A percentile compares a stretch with the other conserved stretches of the same genome.
These are phyloP conservation scores for Morpho helenor DNA, from an alignment of 2,888 invertebrate species.

Conservation along the genomic window DNA sequence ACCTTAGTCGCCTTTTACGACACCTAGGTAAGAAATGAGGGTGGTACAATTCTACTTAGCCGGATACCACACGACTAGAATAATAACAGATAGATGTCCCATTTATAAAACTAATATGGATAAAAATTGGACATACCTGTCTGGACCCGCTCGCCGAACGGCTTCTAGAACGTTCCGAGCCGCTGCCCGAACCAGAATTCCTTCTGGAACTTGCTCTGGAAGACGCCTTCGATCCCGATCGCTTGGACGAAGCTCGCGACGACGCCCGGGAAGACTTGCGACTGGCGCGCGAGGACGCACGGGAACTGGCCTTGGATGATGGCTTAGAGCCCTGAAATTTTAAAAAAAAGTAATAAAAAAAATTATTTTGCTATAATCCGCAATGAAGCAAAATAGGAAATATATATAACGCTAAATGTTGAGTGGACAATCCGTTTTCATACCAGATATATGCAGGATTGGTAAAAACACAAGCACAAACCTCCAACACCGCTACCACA, in stretches of 20 bases:
- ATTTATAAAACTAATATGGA: too few relatives aligned
- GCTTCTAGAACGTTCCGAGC: constrained; percentile 57
- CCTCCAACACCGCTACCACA: too few relatives aligned
- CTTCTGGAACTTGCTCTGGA: constrained; percentile 53
- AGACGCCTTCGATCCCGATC: constrained; percentile 53
- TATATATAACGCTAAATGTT: too few relatives aligned
- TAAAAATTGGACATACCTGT: constrained; percentile 38
- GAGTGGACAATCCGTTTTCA: too few relatives aligned
- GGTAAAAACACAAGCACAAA: too few relatives aligned
- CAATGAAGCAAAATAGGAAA: too few relatives aligned
- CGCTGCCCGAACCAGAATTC: constrained; percentile 53
- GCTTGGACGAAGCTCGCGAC: constrained; percentile 45
- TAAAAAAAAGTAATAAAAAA: background rate
- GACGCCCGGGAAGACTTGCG: constrained; percentile 39
- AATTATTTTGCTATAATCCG: background rate
- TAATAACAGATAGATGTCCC: too few relatives aligned
- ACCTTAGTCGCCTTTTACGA: too few relatives aligned
- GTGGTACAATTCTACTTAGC: too few relatives aligned
- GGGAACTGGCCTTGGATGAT: constrained; percentile 56
- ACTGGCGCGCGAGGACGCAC: constrained; percentile 49
- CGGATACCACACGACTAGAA: too few relatives aligned
- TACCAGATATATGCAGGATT: too few relatives aligned
- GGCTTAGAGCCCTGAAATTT: constrained; percentile 53
- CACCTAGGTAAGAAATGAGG: too few relatives aligned
- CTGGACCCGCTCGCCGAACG: constrained; percentile 61